phyloP scores from a whole-genome alignment of 2,888 invertebrate species.

The Platycnemis pennipes region DNA sequence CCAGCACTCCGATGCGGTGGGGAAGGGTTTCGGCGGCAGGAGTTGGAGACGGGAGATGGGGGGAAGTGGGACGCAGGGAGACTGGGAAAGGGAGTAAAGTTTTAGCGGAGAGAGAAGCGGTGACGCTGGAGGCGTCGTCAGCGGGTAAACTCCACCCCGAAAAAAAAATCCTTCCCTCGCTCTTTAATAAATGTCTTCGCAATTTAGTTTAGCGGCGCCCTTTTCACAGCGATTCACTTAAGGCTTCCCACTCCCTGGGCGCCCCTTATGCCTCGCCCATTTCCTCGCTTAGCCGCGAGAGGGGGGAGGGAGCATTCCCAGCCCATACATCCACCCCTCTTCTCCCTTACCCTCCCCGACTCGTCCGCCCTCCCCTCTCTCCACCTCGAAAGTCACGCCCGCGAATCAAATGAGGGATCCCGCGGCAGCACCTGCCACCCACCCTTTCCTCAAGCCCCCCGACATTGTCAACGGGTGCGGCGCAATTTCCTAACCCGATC shows the following conservation, averaged over 20 bases:
- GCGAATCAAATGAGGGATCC: conserved; percentile 45
- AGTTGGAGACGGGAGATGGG: not conserved
- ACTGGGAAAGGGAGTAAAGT: not conserved
- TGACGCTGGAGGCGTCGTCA: conserved; percentile 31
- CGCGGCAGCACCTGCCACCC: not conserved
- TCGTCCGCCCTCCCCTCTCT: not conserved
- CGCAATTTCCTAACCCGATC: not conserved
- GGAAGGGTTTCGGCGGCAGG: not conserved
- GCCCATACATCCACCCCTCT: not conserved
- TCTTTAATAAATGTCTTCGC: conserved; percentile 67
- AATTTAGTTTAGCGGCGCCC: conserved; percentile 63
- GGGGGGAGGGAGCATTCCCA: conserved; percentile 53
- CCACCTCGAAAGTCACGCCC: conserved; percentile 30
- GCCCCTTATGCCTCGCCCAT: conserved; percentile 48
- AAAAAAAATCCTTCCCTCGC: conserved; percentile 61
- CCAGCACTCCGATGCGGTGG: not conserved
- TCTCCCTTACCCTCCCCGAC: not conserved
- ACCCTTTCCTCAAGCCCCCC: not conserved
- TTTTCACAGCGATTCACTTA: conserved; percentile 61
- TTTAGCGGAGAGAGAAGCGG: not conserved
- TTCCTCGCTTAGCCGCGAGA: conserved; percentile 47
- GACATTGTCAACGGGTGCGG: not conserved
- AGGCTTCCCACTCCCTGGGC: conserved; percentile 26
- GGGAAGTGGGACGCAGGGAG: not conserved
- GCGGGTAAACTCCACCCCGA: not conserved